Conservation (phyloP, 1,140 invertebrate species). For the Daktulosphaira vitifoliae region DNA sequence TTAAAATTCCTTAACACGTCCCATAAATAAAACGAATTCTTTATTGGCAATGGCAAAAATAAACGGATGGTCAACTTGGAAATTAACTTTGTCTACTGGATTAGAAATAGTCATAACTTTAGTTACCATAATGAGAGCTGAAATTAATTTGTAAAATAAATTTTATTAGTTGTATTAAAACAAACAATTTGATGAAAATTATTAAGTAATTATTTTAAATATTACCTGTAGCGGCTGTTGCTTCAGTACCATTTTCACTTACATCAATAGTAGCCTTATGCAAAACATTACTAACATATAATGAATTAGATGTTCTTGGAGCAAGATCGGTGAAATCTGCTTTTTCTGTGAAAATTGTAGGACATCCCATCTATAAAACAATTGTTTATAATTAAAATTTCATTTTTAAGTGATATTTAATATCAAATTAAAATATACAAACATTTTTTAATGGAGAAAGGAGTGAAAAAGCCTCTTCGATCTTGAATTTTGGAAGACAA, state of each 20-base stretch:
- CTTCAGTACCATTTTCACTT: constrained; percentile 58
- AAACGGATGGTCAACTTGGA: not conserved
- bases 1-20: too few species aligned
- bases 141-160: not conserved
- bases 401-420: too few species aligned
- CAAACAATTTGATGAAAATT: too few species aligned
- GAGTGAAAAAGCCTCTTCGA: not conserved
- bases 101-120: too few species aligned
- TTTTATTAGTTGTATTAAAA: not conserved
- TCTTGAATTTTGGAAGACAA: constrained; percentile 11
- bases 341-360: not conserved
- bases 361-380: constrained; percentile 15
- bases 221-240: constrained; percentile 53
- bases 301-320: not conserved
- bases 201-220: too few species aligned
- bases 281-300: constrained; percentile 49
- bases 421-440: not conserved
- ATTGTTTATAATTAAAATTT: not conserved
- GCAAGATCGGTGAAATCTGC: constrained; percentile 9
- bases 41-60: not conserved
- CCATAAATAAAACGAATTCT: not conserved
- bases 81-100: not conserved
- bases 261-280: constrained; percentile 61
- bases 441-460: not conserved
- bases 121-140: not conserved